These are phyloP conservation scores for Tipula lateralis DNA, from an alignment of 2,888 invertebrate genomes.

Conservation along the genomic window DNA sequence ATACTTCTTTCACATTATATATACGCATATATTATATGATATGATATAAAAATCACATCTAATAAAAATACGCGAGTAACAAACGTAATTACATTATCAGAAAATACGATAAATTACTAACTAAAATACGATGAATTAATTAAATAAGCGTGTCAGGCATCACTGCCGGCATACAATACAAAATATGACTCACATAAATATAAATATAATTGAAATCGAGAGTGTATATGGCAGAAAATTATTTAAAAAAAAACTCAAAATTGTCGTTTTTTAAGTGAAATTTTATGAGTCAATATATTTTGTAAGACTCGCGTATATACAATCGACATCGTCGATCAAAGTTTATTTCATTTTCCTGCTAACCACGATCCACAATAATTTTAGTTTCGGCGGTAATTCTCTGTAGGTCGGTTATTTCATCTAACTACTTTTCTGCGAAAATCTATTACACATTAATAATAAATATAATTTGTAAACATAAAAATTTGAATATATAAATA, in stretches of 20 bases:
- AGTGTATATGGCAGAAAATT: neutral
- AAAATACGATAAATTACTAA: neutral
- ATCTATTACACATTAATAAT: neutral
- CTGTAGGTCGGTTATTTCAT: neutral
- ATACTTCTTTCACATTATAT: neutral
- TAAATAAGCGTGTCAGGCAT: slow-evolving; percentile 6
- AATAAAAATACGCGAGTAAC: neutral
- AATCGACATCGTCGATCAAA: neutral
- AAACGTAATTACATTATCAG: neutral
- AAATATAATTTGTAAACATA: too few species aligned
- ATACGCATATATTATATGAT: neutral
- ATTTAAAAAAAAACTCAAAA: neutral
- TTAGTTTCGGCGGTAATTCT: neutral
- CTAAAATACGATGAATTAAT: neutral
- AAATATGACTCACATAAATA: neutral
- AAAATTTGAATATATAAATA: too few species aligned
- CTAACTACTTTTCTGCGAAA: neutral
- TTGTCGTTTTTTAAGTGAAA: neutral
- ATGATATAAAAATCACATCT: neutral
- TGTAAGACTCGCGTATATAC: neutral
- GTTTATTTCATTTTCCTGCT: neutral
- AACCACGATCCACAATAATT: neutral
- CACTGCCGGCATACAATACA: neutral
- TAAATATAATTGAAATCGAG: neutral
- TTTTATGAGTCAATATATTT: neutral